Evolutionary conservation across 2,797 vertebrate genomes (phyloP), one percentile per base, ranked within the genome.

Genomic region (Anguilla pacifica): DNA sequence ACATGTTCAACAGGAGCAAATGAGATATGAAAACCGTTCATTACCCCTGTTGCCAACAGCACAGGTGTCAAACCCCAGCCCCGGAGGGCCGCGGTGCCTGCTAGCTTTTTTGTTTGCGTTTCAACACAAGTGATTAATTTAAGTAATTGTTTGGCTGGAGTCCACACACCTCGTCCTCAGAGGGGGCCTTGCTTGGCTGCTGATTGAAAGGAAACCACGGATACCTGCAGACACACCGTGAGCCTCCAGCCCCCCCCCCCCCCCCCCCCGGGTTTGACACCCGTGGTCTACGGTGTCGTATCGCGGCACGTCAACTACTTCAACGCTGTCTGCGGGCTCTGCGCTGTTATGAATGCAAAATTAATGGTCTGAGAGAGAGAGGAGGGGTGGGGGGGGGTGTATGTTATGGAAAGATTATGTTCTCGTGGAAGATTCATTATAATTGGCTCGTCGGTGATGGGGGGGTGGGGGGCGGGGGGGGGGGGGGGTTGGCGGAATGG

Each of bases 331-430:
- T 84, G 83, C 17, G 57, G 28, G 72, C 11, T 59, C 5, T 1
- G 61, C n/a, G 72, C 35, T 55, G 61, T 79, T 85, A 85, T 77
- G 83, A 59, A 88, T 67, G 84, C 74, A 61, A 85, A 86, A 86
- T 61, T 82, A 86, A 64, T 83, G 87, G 84, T 49, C 70, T 67
- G 57, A 22, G 82, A 17, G 57, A 19, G 77, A 83, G 84, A 1
- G 1, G 35, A 1, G 35, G 35, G 1, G 35, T 0, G 35, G 35
- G 35, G 35, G 35, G 35, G 35, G 35, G 70, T 84, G 84, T 13
- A 51, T 53, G 6, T 46, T 61, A 64, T 55, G 70, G 46, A 67
- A 88, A 85, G 84, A 81, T 86, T 39, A 51, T 53, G n/a, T 79
- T 83, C 74, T 51, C 28, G 43, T 51, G 82, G 87, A 39, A 55